A percentile compares a stretch with the other conserved stretches of the same genome.
These are phyloP conservation scores for Scolopax bukidnonensis DNA, from an alignment of 2,797 vertebrate species.

Conservation along the genomic window DNA sequence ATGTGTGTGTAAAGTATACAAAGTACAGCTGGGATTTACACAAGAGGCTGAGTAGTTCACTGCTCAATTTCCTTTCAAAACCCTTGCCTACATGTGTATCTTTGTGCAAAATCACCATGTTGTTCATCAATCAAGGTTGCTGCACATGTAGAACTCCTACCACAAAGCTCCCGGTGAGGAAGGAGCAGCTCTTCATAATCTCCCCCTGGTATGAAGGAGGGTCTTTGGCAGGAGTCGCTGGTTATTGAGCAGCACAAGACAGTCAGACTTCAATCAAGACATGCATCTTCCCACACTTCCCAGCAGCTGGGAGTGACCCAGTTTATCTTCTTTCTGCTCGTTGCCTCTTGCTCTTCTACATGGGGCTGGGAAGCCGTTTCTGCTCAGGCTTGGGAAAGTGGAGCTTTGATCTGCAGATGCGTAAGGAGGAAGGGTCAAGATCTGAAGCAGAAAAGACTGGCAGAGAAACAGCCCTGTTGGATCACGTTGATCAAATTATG, in stretches of 20 bases:
- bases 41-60: background rate
- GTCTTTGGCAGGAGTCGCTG: background rate
- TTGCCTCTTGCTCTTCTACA: background rate
- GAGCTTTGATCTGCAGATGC: slow-evolving; percentile 58
- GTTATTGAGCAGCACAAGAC: background rate
- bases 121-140: background rate
- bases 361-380: background rate
- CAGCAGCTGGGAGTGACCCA: slow-evolving; percentile 20
- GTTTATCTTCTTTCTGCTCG: background rate
- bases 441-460: background rate
- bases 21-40: background rate
- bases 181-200: rapidly evolving
- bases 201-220: background rate
- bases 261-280: background rate
- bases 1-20: background rate
- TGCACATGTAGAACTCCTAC: rapidly evolving
- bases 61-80: background rate
- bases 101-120: background rate
- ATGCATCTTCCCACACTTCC: background rate
- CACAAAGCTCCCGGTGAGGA: background rate
- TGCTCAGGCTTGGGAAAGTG: background rate
- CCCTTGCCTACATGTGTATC: background rate
- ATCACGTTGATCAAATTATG: background rate
- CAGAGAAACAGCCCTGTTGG: slow-evolving; percentile 7
- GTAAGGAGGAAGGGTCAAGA: slow-evolving; percentile 17